These are phyloP conservation scores for Nomada fabriciana DNA, from an alignment of 2,888 invertebrate genomes.

Conservation along the genomic window DNA sequence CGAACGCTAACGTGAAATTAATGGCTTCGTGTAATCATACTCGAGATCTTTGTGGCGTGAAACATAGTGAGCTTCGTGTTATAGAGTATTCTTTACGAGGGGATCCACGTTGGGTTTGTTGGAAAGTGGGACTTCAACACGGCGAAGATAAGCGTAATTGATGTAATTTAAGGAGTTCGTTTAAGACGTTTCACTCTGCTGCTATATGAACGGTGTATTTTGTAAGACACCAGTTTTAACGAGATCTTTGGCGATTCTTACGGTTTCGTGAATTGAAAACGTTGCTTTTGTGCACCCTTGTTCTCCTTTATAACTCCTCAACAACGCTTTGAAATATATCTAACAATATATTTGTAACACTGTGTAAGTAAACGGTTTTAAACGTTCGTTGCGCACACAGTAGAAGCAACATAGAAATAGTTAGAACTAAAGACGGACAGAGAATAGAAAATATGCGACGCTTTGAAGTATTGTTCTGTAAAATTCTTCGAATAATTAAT, in stretches of 20 bases:
- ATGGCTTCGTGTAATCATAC: background rate
- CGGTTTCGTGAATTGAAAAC: conserved; percentile 4
- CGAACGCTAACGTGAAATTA: conserved; percentile 1
- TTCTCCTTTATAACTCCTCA: background rate
- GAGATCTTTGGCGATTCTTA: background rate
- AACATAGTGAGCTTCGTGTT: background rate
- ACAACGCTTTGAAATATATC: background rate
- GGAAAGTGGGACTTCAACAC: conserved; percentile 6
- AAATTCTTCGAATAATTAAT: too few species aligned
- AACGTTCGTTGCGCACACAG: too few species aligned
- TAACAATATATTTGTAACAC: too few species aligned
- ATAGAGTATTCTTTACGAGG: background rate
- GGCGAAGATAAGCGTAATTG: conserved; percentile 9
- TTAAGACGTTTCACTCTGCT: conserved; percentile 6
- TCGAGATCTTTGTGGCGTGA: background rate
- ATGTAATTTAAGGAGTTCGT: conserved; percentile 7
- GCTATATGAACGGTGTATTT: background rate
- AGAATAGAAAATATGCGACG: too few species aligned
- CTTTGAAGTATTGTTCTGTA: too few species aligned
- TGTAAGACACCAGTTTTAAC: background rate
- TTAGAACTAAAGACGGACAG: too few species aligned
- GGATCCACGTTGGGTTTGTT: background rate
- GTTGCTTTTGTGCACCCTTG: too few species aligned
- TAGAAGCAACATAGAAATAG: too few species aligned
- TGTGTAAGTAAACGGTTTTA: too few species aligned